Percentiles rank a stretch among this genome's conserved stretches.
phyloP scores from a whole-genome alignment of 1,140 invertebrate species.

The Caenorhabditis remanei region DNA sequence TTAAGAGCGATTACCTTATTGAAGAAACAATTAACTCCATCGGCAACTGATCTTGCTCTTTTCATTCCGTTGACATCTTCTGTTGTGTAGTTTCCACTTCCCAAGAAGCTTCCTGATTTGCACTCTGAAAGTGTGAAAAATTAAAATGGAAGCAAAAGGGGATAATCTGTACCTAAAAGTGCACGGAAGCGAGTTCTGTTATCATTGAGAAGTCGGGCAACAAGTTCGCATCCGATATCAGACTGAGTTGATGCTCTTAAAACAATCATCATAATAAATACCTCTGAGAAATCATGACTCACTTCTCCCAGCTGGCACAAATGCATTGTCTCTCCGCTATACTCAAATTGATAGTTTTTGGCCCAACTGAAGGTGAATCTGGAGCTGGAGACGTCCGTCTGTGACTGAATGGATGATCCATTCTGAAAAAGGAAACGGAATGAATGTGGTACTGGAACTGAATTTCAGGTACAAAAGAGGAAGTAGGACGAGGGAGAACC shows the following conservation, averaged over 20 bases:
- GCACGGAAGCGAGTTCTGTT: constrained; percentile 49
- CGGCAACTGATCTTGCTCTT: constrained; percentile 33
- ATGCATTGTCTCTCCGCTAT: constrained; percentile 14
- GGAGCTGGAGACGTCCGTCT: neutral
- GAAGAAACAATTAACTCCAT: constrained; percentile 56
- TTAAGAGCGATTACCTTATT: constrained; percentile 16
- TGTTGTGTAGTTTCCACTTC: constrained; percentile 36
- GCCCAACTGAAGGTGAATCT: constrained; percentile 1
- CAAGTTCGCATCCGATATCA: constrained; percentile 55
- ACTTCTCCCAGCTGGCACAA: constrained; percentile 45
- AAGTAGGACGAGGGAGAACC: neutral
- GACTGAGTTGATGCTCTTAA: constrained; percentile 32
- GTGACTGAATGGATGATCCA: constrained; percentile 21
- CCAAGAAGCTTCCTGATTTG: constrained; percentile 25
- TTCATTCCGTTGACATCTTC: constrained; percentile 36
- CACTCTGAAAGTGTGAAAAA: constrained; percentile 19
- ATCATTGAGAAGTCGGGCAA: constrained; percentile 53
- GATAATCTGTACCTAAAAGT: constrained; percentile 12
- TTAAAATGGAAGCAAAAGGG: neutral
- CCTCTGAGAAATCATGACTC: neutral
- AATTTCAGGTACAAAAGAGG: neutral
- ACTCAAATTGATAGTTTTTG: constrained; percentile 13
- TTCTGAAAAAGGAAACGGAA: neutral
- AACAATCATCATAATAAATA: neutral
- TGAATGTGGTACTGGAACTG: constrained; percentile 5